These are phyloP conservation scores for Lates calcarifer DNA, from an alignment of 2,113 vertebrate species.

Conservation along the genomic window DNA sequence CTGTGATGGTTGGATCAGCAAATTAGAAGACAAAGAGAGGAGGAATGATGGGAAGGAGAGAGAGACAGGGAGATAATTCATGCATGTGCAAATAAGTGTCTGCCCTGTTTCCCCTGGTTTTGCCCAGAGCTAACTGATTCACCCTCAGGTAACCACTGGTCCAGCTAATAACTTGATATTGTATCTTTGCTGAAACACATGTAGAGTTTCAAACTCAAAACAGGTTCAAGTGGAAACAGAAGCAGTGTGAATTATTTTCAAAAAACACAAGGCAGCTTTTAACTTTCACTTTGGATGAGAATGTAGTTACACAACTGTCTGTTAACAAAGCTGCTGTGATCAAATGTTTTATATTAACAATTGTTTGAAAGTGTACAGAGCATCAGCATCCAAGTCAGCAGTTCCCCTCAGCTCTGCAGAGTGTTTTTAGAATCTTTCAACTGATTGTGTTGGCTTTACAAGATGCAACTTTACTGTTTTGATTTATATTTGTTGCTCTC, in stretches of 20 bases:
- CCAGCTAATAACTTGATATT: constrained; percentile 14
- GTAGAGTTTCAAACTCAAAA: background rate
- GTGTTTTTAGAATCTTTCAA: no score
- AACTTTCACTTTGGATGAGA: background rate
- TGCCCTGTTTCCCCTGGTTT: constrained; percentile 10
- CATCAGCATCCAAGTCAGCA: no score
- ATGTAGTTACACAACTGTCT: background rate
- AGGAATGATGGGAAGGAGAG: constrained; percentile 6
- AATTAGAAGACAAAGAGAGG: constrained; percentile 1
- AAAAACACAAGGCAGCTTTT: background rate
- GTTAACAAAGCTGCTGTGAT: background rate
- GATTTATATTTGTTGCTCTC: no score
- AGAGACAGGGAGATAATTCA: background rate
- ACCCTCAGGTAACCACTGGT: constrained; percentile 17
- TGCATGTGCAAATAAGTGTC: constrained; percentile 25
- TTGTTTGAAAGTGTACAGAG: no score
- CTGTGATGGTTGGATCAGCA: constrained; percentile 1
- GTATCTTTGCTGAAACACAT: background rate
- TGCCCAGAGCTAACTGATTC: constrained; percentile 18
- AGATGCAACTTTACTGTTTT: no score
- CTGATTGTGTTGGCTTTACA: no score
- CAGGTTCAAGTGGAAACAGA: background rate
- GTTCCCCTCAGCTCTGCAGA: no score
- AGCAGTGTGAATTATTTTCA: background rate
- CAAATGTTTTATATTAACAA: background rate